phyloP scores from a whole-genome alignment of 1,140 invertebrate species.

The Araneus ventricosus region DNA sequence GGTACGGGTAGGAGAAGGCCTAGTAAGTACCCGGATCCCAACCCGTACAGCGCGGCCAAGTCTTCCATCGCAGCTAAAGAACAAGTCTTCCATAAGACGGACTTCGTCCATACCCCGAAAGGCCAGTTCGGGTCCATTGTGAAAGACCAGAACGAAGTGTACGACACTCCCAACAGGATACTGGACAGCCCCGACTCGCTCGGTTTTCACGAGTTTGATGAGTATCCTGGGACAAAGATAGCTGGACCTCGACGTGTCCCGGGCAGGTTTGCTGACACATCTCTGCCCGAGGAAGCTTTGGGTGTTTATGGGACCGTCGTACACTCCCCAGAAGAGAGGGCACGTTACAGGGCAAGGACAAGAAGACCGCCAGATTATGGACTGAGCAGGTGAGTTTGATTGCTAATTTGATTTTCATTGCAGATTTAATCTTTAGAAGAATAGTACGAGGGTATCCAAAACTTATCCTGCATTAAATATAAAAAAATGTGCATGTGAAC shows the following conservation, averaged over 20 bases:
- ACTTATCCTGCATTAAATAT: no score
- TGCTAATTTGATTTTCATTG: no score
- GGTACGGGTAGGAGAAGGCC: slow-evolving; percentile 11
- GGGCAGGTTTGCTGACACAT: slow-evolving; percentile 57
- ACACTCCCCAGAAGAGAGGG: slow-evolving; percentile 75
- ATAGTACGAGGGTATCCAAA: no score
- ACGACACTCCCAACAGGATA: slow-evolving; percentile 4
- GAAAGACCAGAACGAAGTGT: slow-evolving; percentile 35
- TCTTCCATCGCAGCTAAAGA: slow-evolving; percentile 65
- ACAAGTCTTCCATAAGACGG: slow-evolving; percentile 47
- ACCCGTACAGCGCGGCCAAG: slow-evolving; percentile 68
- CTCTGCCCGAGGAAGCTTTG: slow-evolving; percentile 69
- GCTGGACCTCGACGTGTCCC: slow-evolving; percentile 16
- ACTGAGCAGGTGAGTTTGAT: slow-evolving; percentile 40
- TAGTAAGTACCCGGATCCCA: slow-evolving; percentile 62
- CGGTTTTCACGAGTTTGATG: slow-evolving; percentile 66
- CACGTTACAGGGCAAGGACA: slow-evolving; percentile 59
- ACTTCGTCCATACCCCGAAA: slow-evolving; percentile 36
- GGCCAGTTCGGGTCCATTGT: slow-evolving; percentile 54
- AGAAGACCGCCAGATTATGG: slow-evolving; percentile 60
- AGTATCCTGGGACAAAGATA: background rate
- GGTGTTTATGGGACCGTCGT: slow-evolving; percentile 76
- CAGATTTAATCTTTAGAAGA: no score
- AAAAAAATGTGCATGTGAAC: no score
- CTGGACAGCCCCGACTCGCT: slow-evolving; percentile 20